Base-by-base conservation (phyloP, 2,797 vertebrate species). In the Acrocephalus scirpaceus region DNA sequence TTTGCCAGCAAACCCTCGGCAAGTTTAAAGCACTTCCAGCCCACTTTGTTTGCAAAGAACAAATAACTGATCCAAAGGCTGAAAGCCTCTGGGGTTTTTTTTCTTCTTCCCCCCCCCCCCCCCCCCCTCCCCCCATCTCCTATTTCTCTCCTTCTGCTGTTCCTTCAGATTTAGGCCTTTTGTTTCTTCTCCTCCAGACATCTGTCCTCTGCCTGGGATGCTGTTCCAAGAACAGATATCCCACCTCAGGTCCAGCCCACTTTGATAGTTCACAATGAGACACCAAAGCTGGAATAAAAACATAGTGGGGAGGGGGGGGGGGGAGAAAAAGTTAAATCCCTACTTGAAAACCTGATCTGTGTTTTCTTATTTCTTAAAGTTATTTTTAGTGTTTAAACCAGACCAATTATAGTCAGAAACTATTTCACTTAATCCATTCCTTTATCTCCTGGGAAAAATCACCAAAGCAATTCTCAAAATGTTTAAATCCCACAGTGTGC, bases 361-460 rank as follows among this genome's bases (percentile, higher is more conserved):
- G 87, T 93, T 95, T 96, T 94, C 76, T 88, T 96, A 92, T 94
- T 92, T 82, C 95, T 95, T 94, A 86, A 95, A 94, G 86, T 95
- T 94, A 95, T 97, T 97, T 95, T 97, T 97, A 97, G 86, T 96
- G 87, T 95, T 93, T 96, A 96, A 97, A 95, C 89, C 79, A 94
- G 86, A 91, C 82, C 92, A 96, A 96, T 97, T 98, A 95, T 95
- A 96, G 88, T 91, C 95, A 95, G 91, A 96, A 95, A 83, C 90
- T 94, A 93, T 92, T 96, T 97, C 86, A 95, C 86, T 96, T 97
- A 96, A 97, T 97, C 88, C 88, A 93, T 86, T 92, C 82, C 86
- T 95, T 96, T 97, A 97, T 95, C 93, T 97, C 96, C 93, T 93
- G 91, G 85, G 92, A 94, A 93, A 96, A 97, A 97, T 96, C 91